phyloP scores from a whole-genome alignment of 2,888 invertebrate species.

The Dryobota labecula region DNA sequence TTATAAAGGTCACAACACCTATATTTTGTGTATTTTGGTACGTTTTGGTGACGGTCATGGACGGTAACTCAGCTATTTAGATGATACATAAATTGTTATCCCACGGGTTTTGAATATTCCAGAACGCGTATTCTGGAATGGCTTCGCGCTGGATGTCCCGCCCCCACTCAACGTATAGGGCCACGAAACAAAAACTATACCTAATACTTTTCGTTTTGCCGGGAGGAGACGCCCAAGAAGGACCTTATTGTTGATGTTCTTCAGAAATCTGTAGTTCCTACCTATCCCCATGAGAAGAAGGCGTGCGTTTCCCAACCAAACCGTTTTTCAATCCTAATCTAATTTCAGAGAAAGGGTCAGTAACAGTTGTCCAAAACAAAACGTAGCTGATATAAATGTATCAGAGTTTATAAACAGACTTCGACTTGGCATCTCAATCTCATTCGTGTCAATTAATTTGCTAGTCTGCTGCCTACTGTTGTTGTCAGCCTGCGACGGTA shows the following conservation, averaged over 20 bases:
- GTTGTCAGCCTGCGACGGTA: constrained; percentile 1
- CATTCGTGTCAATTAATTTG: constrained; percentile 38
- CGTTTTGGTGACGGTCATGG: neutral
- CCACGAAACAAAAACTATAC: neutral
- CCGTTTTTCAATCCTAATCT: neutral
- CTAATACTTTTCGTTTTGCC: neutral
- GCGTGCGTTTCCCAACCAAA: too few species aligned
- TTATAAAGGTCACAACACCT: neutral
- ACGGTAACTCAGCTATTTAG: neutral
- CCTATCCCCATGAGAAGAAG: neutral
- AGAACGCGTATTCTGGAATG: constrained; percentile 10
- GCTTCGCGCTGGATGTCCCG: neutral
- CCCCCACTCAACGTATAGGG: neutral
- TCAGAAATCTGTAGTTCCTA: neutral
- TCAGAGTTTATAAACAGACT: constrained; percentile 41
- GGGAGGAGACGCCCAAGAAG: neutral
- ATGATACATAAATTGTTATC: constrained; percentile 2
- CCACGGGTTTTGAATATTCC: constrained; percentile 21
- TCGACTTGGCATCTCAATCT: constrained; percentile 38
- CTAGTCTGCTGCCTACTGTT: constrained; percentile 9
- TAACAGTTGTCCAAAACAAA: constrained; percentile 28
- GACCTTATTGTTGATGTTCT: neutral
- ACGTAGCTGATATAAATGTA: constrained; percentile 20
- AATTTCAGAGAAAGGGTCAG: constrained; percentile 30
- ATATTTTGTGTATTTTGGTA: neutral